Percentiles rank a stretch among this genome's conserved stretches.
These are phyloP conservation scores for Eilema sororculum DNA, from an alignment of 2,888 invertebrate genomes.

Conservation along the genomic window DNA sequence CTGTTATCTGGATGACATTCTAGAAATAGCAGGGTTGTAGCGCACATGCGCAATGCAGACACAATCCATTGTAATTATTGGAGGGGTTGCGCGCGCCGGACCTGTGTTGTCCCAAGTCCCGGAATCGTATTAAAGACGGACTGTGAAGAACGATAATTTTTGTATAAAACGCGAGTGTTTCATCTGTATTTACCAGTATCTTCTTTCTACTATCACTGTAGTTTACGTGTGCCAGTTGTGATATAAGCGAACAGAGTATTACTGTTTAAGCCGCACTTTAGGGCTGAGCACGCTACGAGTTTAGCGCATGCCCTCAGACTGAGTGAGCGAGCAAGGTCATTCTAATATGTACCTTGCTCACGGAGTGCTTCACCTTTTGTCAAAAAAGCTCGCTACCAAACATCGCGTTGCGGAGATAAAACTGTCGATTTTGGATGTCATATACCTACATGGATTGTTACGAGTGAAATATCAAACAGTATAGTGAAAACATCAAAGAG, in stretches of 20 bases:
- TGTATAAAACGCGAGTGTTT: slow-evolving; percentile 23
- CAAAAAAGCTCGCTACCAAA: background rate
- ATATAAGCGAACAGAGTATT: slow-evolving; percentile 4
- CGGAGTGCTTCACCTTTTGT: background rate
- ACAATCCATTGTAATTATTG: slow-evolving; percentile 32
- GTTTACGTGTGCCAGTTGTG: slow-evolving; percentile 17
- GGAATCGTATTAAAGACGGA: slow-evolving; percentile 24
- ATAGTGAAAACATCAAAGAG: background rate
- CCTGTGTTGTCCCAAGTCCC: slow-evolving; percentile 1
- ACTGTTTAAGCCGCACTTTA: slow-evolving; percentile 11
- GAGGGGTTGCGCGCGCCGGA: background rate
- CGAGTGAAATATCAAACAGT: background rate
- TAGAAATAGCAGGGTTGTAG: slow-evolving; percentile 44
- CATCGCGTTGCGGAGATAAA: background rate
- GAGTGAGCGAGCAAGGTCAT: slow-evolving; percentile 60
- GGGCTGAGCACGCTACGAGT: slow-evolving; percentile 44
- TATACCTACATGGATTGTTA: background rate
- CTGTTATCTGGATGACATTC: slow-evolving; percentile 36
- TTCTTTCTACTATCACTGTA: slow-evolving; percentile 16
- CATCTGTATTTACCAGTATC: slow-evolving; percentile 15
- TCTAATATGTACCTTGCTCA: background rate
- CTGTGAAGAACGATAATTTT: slow-evolving; percentile 23
- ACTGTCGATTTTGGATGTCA: background rate
- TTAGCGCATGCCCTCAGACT: slow-evolving; percentile 63
- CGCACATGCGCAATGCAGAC: slow-evolving; percentile 65